Percentiles rank a stretch among this genome's conserved stretches.
Evolutionary conservation across 2,797 vertebrate species (phyloP).

Genomic region (Phataginus tetradactyla): DNA sequence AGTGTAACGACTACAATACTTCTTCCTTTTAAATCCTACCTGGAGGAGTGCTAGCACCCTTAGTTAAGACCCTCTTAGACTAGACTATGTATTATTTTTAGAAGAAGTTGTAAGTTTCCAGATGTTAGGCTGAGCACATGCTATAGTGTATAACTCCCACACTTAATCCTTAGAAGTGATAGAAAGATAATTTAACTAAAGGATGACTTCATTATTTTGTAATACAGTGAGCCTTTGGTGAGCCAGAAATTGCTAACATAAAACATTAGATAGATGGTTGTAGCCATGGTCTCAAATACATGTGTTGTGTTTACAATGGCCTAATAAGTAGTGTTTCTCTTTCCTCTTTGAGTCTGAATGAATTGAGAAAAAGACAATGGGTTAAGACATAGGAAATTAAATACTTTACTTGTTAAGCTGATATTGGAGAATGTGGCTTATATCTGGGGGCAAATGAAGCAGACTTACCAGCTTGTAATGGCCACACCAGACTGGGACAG

Average conservation of each 20-base stretch:
- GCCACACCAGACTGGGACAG: not conserved
- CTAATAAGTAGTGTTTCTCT: not conserved
- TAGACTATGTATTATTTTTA: not conserved
- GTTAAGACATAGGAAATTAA: not conserved
- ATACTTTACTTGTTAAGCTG: not conserved
- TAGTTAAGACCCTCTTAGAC: not conserved
- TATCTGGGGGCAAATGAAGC: not conserved
- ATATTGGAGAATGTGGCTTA: not conserved
- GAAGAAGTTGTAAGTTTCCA: not conserved
- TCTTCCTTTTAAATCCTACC: not conserved
- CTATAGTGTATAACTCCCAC: not conserved
- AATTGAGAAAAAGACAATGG: not conserved
- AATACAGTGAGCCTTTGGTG: not conserved
- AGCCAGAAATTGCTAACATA: not conserved
- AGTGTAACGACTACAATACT: not conserved
- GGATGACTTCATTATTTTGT: not conserved
- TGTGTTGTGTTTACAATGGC: not conserved
- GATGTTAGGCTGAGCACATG: not conserved
- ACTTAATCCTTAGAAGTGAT: not conserved
- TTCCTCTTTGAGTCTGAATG: not conserved
- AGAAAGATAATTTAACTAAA: constrained; percentile 4
- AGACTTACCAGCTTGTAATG: not conserved
- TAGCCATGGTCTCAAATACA: not conserved
- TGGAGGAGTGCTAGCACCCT: not conserved
- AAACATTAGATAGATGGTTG: not conserved